These are phyloP conservation scores for Bradypodion ventrale DNA, from an alignment of 2,797 vertebrate genomes.

Conservation along the genomic window DNA sequence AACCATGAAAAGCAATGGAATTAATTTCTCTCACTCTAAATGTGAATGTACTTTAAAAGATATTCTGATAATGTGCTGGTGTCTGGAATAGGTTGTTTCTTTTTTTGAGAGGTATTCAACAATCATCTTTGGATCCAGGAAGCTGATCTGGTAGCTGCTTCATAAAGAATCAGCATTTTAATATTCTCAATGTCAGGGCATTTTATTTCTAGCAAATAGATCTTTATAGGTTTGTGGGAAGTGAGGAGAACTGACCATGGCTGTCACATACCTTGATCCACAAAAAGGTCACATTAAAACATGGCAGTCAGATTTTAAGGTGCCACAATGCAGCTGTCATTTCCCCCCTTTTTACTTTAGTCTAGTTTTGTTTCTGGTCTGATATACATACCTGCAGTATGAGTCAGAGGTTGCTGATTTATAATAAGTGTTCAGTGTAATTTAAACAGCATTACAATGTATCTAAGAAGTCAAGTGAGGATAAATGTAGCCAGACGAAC, in stretches of 20 bases:
- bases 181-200: slow-evolving; percentile 14
- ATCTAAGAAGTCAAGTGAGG: no score
- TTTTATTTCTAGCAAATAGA: slow-evolving; percentile 4
- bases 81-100: not conserved
- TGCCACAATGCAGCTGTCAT: no score
- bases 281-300: no score
- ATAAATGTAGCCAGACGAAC: no score
- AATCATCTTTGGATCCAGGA: not conserved
- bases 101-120: not conserved
- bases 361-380: no score
- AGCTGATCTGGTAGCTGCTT: slow-evolving; percentile 10
- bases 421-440: not conserved
- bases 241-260: not conserved
- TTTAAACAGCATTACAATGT: no score
- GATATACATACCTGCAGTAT: not conserved
- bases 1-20: not conserved
- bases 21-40: not conserved
- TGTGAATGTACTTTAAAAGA: not conserved
- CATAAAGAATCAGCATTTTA: not conserved
- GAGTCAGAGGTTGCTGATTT: not conserved
- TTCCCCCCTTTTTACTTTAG: no score
- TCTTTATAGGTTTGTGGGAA: not conserved
- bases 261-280: not conserved
- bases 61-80: not conserved
- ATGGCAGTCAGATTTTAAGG: no score